Evolutionary conservation across 2,888 invertebrate genomes (phyloP), one percentile per base, ranked within the genome.

Genomic region (Melangyna quadrimaculata): DNA sequence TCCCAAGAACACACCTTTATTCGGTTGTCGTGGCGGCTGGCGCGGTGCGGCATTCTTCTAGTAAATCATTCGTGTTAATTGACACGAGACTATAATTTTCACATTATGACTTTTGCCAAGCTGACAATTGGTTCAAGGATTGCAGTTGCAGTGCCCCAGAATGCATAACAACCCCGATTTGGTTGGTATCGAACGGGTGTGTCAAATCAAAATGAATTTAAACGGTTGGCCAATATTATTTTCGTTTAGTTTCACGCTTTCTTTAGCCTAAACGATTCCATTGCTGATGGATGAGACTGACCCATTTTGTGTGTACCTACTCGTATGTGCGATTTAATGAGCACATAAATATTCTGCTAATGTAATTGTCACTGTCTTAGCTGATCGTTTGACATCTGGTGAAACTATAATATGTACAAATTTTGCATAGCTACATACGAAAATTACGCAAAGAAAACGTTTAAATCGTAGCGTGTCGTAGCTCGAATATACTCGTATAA

Each of bases 81-180:
- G 81, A 81, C 75, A 71, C 63, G 12, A 53, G 71, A 27, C 40
- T 71, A 57, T 51, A 67, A 63, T 43, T 78, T 37, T 71, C 40
- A 19, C 57, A 48, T 65, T 43, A 51, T 59, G 51, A 32, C 40
- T 71, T 10, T 75, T 77, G 80, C 61, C 75, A 75, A 48, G 65
- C 40, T 77, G 71, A 72, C 67, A 84, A 67, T 84, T 53, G 65
- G 84, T 40, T 80, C 84, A 84, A 80, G 84, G 84, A 72, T 57
- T 35, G 14, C 40, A 3, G 27, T 57, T 35, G 14, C 40, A 3
- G 27, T 27, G 59, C 22, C 37, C 51, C n/a, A 77, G 57, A 53
- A 67, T 77, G 57, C 67, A 32, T n/a, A n/a, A n/a, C 48, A 65
- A 17, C 40, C n/a, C n/a, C n/a, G n/a, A 43, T 45, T 22, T 12